These are phyloP conservation scores for Gryllus longicercus DNA, from an alignment of 2,888 invertebrate genomes.

Conservation along the genomic window DNA sequence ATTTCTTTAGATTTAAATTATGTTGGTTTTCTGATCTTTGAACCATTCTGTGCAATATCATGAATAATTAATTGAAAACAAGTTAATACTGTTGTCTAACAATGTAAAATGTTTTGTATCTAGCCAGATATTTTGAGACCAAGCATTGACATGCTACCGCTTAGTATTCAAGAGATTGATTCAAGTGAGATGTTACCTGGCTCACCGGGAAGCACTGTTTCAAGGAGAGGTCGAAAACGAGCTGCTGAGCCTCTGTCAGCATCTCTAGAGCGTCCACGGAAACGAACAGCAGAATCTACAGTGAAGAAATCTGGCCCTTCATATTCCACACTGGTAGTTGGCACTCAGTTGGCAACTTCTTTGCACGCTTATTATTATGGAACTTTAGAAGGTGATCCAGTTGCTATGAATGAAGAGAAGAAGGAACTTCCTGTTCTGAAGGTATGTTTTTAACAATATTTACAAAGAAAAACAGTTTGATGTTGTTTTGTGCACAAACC, in stretches of 20 bases:
- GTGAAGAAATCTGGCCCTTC: background rate
- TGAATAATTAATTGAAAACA: no score
- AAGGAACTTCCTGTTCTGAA: conserved; percentile 19
- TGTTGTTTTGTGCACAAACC: no score
- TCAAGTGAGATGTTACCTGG: background rate
- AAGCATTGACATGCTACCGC: conserved; percentile 40
- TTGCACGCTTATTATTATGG: conserved; percentile 39
- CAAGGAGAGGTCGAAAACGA: conserved; percentile 23
- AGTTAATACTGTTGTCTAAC: no score
- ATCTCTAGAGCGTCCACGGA: background rate
- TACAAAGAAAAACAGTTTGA: no score
- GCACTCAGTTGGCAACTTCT: conserved; percentile 22
- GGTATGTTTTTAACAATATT: conserved; percentile 29
- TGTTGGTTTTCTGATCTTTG: no score
- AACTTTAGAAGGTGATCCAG: conserved; percentile 29
- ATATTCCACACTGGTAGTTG: background rate
- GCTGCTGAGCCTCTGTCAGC: background rate
- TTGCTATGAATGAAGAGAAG: conserved; percentile 1
- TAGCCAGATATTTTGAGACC: conserved; percentile 23
- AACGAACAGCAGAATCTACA: conserved; percentile 27
- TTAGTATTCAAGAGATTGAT: conserved; percentile 35
- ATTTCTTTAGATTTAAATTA: no score
- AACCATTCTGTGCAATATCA: no score
- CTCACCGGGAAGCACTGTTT: background rate
- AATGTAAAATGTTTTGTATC: background rate